These are phyloP conservation scores for Carposina sasakii DNA, from an alignment of 1,140 invertebrate species.

Conservation along the genomic window DNA sequence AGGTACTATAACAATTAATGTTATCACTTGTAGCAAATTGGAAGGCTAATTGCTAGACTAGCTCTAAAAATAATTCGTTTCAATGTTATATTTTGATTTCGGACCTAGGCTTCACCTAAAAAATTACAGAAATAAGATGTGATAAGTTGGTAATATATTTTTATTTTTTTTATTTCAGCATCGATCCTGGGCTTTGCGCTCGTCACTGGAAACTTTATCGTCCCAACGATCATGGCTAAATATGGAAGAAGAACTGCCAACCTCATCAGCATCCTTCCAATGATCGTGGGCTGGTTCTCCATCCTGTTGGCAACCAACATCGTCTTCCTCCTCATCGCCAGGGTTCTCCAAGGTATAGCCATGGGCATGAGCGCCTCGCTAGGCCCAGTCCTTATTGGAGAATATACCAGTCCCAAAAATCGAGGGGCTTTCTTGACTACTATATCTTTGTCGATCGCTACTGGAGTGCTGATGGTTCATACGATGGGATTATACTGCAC, in stretches of 20 bases:
- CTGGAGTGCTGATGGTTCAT: conserved; percentile 25
- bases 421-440: conserved; percentile 29
- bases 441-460: conserved; percentile 25
- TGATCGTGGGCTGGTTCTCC: conserved; percentile 26
- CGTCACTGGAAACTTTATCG: conserved; percentile 25
- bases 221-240: conserved; percentile 23
- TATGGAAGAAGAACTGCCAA: conserved; percentile 26
- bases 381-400: conserved; percentile 9
- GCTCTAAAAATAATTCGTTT: too few relatives aligned
- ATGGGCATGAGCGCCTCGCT: conserved; percentile 10
- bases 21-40: too few relatives aligned
- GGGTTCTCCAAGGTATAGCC: conserved; percentile 12
- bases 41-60: too few relatives aligned
- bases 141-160: too few relatives aligned
- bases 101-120: too few relatives aligned
- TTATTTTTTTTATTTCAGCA: conserved; percentile 20
- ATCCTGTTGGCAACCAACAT: conserved; percentile 20
- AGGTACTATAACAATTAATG: too few relatives aligned
- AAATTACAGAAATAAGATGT: too few relatives aligned
- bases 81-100: too few relatives aligned
- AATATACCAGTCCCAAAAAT: conserved; percentile 10
- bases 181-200: conserved; percentile 26
- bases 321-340: conserved; percentile 2
- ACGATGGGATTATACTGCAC: conserved; percentile 21
- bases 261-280: conserved; percentile 16